Evolutionary conservation across 2,888 invertebrate genomes (phyloP), one percentile per base, ranked within the genome.

Genomic region (Eupithecia centaureata): DNA sequence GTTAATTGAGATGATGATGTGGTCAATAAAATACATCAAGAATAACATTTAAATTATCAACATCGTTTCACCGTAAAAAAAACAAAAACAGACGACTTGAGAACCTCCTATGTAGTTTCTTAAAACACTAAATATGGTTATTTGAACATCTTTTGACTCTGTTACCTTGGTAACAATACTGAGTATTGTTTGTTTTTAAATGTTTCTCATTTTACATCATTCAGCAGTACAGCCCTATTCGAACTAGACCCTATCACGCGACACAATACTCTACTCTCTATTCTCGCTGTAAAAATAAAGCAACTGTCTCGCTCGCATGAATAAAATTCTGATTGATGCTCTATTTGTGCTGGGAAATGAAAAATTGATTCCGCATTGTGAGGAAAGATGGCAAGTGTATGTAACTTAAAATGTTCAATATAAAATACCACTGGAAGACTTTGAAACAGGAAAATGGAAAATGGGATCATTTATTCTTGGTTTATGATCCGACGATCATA

Each of bases 361-460:
- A 63, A 63, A 28, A 33, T 32, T 57, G 59, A 59, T 27, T 25
- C 27, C 33, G 56, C 63, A 30, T 38, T 57, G 18, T 38, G 13
- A 52, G 13, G 47, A 25, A 56, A 57, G 28, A 30, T 32, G 10
- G 56, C 32, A 30, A 54, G 27, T 56, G 13, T 27, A 8, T 56
- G 15, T 28, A 33, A 18, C n/a, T 33, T 57, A 30, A 13, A 30
- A 32, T 57, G 32, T 33, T n/a, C 2, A 13, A 54, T 27, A 18
- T 42, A 18, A 3, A 8, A 2, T 47, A 4, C 10, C 22, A 22
- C 22, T 22, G 47, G 22, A 22, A 47, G 10, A 47, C n/a, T 38
- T n/a, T n/a, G n/a, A n/a, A 38, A 18, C n/a, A 42, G 38, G 4
- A 18, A 42, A 42, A 18, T 7, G n/a, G 5, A 18, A 42, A n/a